These are phyloP conservation scores for Eupsilia transversa DNA, from an alignment of 2,888 invertebrate genomes.

Conservation along the genomic window DNA sequence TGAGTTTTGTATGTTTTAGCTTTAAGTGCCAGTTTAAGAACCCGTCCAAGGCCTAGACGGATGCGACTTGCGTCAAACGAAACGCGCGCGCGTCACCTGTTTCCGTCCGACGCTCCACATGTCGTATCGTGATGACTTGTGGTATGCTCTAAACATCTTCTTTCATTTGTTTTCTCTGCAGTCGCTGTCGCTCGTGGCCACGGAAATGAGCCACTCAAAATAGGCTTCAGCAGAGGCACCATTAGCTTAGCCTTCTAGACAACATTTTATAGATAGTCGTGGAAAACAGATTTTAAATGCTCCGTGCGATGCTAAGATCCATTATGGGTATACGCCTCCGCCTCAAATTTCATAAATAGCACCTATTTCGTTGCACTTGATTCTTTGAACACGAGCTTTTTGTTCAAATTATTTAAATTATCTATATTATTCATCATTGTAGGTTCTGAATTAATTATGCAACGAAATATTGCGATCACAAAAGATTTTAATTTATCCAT, in stretches of 20 bases:
- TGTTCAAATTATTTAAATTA: slow-evolving; percentile 7
- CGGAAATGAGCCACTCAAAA: background rate
- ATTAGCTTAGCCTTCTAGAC: background rate
- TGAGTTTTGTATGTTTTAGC: slow-evolving; percentile 49
- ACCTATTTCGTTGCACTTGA: too few relatives aligned
- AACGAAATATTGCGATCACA: slow-evolving; percentile 17
- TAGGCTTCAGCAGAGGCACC: background rate
- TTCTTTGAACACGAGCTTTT: background rate
- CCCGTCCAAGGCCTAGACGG: too few relatives aligned
- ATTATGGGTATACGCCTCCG: background rate
- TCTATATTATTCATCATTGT: background rate
- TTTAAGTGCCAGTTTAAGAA: background rate
- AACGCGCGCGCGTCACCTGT: background rate
- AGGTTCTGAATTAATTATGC: slow-evolving; percentile 8
- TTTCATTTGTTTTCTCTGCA: background rate
- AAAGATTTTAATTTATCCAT: slow-evolving; percentile 19
- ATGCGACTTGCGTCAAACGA: too few relatives aligned
- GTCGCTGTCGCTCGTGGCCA: background rate
- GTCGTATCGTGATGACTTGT: background rate
- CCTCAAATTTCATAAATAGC: background rate
- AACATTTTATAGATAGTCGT: background rate
- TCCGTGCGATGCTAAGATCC: background rate
- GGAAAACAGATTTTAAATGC: background rate
- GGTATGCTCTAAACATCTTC: background rate
- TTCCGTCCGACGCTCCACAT: background rate